phyloP scores from a whole-genome alignment of 2,113 vertebrate species.

The Sinosuthora webbiana region DNA sequence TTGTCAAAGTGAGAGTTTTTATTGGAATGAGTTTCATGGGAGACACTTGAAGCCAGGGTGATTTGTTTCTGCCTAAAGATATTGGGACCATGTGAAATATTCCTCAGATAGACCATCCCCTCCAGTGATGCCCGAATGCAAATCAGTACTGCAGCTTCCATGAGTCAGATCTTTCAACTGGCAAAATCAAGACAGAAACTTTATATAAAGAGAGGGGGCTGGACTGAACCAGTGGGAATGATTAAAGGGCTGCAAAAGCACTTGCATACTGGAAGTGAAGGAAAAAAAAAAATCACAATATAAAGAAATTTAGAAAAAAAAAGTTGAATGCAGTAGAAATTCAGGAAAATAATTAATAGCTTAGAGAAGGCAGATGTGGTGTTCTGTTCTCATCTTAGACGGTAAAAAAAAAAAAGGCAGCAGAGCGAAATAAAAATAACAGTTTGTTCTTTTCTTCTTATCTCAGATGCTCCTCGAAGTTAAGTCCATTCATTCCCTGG shows the following conservation, averaged over 20 bases:
- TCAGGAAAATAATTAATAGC: background rate
- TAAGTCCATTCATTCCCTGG: background rate
- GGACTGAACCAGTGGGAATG: background rate
- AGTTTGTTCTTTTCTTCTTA: background rate
- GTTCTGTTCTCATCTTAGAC: background rate
- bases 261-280: background rate
- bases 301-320: background rate
- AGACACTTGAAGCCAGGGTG: background rate
- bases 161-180: background rate
- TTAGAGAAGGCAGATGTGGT: background rate
- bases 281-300: background rate
- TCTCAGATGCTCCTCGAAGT: background rate
- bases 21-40: background rate
- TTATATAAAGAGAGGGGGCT: background rate
- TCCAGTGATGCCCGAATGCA: background rate
- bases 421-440: background rate
- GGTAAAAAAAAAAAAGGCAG: background rate
- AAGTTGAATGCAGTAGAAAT: background rate
- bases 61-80: background rate
- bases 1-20: background rate
- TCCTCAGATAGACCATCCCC: background rate
- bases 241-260: background rate
- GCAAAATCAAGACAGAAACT: background rate
- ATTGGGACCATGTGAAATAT: background rate
- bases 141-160: background rate